Evolutionary conservation across 2,113 vertebrate species (phyloP).

Genomic region (Donacobius atricapilla): DNA sequence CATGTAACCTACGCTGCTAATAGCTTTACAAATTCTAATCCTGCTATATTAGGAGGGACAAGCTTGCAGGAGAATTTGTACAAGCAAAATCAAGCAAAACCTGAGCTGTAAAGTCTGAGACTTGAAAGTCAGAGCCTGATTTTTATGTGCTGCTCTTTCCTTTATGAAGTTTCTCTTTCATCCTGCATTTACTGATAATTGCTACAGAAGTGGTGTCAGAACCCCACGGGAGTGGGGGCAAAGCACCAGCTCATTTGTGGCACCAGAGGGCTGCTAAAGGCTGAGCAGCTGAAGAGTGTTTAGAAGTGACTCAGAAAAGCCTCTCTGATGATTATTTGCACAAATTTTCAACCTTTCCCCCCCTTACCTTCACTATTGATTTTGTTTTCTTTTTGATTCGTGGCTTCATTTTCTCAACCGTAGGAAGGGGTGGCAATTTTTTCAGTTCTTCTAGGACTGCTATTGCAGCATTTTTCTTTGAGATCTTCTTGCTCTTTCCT

Average conservation of each 20-base stretch:
- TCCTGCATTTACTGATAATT: neutral
- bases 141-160: neutral
- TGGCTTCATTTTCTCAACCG: slow-evolving; percentile 88
- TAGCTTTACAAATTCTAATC: neutral
- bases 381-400: slow-evolving; percentile 99
- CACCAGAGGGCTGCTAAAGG: neutral
- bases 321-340: neutral
- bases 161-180: neutral
- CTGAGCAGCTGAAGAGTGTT: neutral
- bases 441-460: slow-evolving; percentile 88
- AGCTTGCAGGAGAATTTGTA: neutral
- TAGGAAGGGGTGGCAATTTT: slow-evolving; percentile 88
- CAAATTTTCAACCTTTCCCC: neutral
- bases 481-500: slow-evolving; percentile 98
- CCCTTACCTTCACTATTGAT: slow-evolving; percentile 90
- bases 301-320: neutral
- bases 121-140: neutral
- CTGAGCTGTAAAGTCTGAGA: neutral
- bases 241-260: neutral
- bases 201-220: neutral
- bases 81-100: neutral
- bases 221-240: neutral
- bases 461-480: slow-evolving; percentile 93
- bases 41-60: neutral
- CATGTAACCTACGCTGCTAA: neutral